Evolutionary conservation across 1,140 invertebrate genomes (phyloP), one percentile per base, ranked within the genome.

Genomic region (Tetramorium parvispinum): DNA sequence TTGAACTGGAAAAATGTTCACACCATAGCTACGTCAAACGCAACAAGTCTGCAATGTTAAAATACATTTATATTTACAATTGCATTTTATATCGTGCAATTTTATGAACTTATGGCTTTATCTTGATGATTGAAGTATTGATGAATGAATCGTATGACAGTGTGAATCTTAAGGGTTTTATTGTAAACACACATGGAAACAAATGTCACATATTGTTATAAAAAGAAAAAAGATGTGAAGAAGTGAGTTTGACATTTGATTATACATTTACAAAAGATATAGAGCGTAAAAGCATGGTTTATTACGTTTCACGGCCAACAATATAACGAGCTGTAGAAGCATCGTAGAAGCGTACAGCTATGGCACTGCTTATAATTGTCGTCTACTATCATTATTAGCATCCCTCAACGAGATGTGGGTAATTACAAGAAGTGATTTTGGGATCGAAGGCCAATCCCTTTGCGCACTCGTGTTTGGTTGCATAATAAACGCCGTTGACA

Each of bases 371-470:
- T 32, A 32, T 32, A 32, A 32, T 63, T 37, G 37, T 8, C 27
- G 11, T 37, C 11, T n/a, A 18, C 61, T 53, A 40, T 24, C 10
- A 2, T 59, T 73, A 59, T 16, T 13, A 37, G 57, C 82, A 89
- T 11, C 6, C 85, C 0, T 40, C 0, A 37, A 88, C 87, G 2
- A 18, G 3, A 4, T 77, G 0, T 46, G 2, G 78, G 32, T 87
- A 88, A 37, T 93, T 87, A 37, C 91, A 93, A 37, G 0, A n/a
- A 0, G 40, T 57, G 4, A 46, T 46, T 3, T 2, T 1, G 13
- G 27, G 13, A 65, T 93, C 78, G 18, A 92, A 93, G 10, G 21
- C 65, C 16, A 87, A 27, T 49, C 81, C 87, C 6, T 1, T 8
- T 5, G 78, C 0, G 1, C 92, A 93, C 0, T 32, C 7, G 2